Evolutionary conservation across 2,888 invertebrate species (phyloP).

Genomic region (Drosophila diplacantha): DNA sequence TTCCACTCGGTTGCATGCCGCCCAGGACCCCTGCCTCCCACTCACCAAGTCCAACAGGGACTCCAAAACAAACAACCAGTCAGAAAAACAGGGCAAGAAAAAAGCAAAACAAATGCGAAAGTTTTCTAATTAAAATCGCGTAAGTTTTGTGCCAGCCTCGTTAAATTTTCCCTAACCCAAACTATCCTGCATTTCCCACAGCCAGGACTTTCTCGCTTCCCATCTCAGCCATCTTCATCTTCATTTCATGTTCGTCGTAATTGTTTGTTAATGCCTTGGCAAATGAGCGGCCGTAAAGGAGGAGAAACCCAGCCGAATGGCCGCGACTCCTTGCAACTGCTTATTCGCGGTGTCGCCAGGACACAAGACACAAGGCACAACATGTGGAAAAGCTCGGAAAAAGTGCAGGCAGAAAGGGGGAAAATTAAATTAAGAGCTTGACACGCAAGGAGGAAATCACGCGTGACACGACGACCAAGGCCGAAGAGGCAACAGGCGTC

Average conservation of each 20-base stretch:
- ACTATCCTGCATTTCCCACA: conserved; percentile 31
- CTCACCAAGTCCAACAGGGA: not conserved
- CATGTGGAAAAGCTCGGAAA: not conserved
- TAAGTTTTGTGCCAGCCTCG: conserved; percentile 47
- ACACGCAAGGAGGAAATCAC: conserved; percentile 51
- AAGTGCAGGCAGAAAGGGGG: conserved; percentile 11
- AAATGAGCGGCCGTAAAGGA: conserved; percentile 47
- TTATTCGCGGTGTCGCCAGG: conserved; percentile 16
- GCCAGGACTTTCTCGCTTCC: conserved; percentile 3
- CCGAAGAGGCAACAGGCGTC: conserved; percentile 21
- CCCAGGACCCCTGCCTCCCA: not conserved
- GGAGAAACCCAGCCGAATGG: not conserved
- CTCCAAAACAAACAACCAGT: conserved; percentile 7
- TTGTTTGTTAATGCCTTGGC: conserved; percentile 57
- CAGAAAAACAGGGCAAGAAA: conserved; percentile 14
- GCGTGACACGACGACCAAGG: conserved; percentile 49
- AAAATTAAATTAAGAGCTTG: conserved; percentile 62
- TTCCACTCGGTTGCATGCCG: conserved; percentile 1
- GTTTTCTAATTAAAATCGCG: conserved; percentile 66
- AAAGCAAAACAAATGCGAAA: conserved; percentile 51
- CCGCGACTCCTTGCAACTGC: not conserved
- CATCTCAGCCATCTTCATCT: conserved; percentile 14
- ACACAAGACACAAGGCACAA: conserved; percentile 1
- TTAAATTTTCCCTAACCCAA: conserved; percentile 30
- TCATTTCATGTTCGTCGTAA: conserved; percentile 36